A percentile compares a stretch with the other conserved stretches of the same genome.
These are phyloP conservation scores for Parascotia fuliginaria DNA, from an alignment of 2,888 invertebrate genomes.

Conservation along the genomic window DNA sequence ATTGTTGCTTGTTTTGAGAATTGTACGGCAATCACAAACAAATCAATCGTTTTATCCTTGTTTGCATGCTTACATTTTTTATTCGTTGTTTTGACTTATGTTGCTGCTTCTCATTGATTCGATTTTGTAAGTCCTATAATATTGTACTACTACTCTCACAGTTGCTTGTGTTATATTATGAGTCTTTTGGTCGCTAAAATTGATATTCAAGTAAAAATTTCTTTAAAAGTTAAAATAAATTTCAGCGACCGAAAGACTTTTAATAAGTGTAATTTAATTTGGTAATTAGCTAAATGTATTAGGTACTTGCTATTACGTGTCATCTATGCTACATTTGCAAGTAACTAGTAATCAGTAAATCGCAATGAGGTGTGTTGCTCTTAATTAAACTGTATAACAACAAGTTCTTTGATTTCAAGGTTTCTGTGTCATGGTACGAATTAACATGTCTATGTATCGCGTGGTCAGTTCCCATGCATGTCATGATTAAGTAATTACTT, in stretches of 20 bases:
- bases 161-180: too few species aligned
- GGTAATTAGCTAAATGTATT: too few species aligned
- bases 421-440: slow-evolving; percentile 35
- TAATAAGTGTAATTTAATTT: too few species aligned
- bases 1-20: slow-evolving; percentile 6
- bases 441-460: slow-evolving; percentile 35
- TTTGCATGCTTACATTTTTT: slow-evolving; percentile 10
- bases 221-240: too few species aligned
- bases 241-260: too few species aligned
- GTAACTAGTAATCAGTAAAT: not conserved
- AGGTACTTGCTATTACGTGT: too few species aligned
- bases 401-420: slow-evolving; percentile 45
- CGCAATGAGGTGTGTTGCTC: not conserved
- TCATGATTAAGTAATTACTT: slow-evolving; percentile 30
- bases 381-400: slow-evolving; percentile 38
- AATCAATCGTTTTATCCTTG: slow-evolving; percentile 7
- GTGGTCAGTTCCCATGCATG: slow-evolving; percentile 38
- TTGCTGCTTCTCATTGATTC: too few species aligned
- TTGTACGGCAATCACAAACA: slow-evolving; percentile 6
- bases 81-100: slow-evolving; percentile 7
- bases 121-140: too few species aligned
- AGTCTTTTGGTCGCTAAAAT: too few species aligned
- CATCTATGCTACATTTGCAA: too few species aligned
- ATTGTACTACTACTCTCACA: too few species aligned
- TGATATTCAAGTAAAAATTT: too few species aligned